Evolutionary conservation across 2,797 vertebrate species (phyloP).

Genomic region (Amazona finschi): DNA sequence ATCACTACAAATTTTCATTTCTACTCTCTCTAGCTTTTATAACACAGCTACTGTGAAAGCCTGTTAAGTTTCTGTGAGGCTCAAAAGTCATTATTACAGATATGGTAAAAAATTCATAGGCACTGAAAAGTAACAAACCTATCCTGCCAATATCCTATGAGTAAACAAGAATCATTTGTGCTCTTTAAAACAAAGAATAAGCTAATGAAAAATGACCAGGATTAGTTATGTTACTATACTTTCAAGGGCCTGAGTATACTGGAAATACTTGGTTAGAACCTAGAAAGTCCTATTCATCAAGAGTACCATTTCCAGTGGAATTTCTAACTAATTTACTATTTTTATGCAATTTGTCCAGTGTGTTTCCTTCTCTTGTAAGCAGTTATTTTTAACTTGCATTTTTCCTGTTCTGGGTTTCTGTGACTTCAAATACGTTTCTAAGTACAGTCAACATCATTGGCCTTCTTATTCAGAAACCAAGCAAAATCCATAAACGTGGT

Average conservation of each 20-base stretch:
- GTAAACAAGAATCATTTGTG: not conserved
- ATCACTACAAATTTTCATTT: not conserved
- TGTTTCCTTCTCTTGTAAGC: not conserved
- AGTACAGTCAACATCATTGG: not conserved
- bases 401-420: not conserved
- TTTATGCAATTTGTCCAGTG: not conserved
- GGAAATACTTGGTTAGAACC: not conserved
- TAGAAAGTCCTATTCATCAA: not conserved
- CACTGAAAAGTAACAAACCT: not conserved
- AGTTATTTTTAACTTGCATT: slow-evolving; percentile 26
- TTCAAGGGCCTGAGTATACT: not conserved
- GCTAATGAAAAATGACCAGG: not conserved
- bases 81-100: not conserved
- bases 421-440: not conserved
- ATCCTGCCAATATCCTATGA: not conserved
- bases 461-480: not conserved
- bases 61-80: not conserved
- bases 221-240: not conserved
- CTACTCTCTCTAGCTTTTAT: not conserved
- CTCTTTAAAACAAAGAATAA: not conserved
- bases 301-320: not conserved
- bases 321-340: not conserved
- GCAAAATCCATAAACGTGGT: not conserved
- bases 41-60: not conserved
- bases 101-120: not conserved